Evolutionary conservation across 2,888 invertebrate species (phyloP).

Genomic region (Heterodera filipjevi): DNA sequence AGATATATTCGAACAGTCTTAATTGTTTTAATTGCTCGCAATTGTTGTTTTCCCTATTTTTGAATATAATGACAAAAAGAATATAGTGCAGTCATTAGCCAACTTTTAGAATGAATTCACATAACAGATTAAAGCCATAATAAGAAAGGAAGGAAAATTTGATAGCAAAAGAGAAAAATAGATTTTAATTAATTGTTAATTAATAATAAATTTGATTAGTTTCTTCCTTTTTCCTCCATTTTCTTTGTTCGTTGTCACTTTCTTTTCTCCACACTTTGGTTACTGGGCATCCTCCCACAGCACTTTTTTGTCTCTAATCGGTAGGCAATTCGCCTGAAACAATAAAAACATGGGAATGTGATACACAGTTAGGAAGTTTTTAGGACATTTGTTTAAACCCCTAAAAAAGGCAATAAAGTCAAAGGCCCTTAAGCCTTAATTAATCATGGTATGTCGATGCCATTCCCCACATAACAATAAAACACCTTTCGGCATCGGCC

Average conservation of each 20-base stretch:
- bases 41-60: neutral
- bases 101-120: too few relatives aligned
- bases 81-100: too few relatives aligned
- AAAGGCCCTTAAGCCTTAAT: neutral
- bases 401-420: neutral
- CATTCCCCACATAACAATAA: too few relatives aligned
- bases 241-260: neutral
- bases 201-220: too few relatives aligned
- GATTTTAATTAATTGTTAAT: too few relatives aligned
- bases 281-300: neutral
- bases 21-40: neutral
- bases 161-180: too few relatives aligned
- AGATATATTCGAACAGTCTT: neutral
- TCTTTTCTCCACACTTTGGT: neutral
- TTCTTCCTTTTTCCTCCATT: neutral
- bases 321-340: neutral
- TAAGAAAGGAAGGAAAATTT: too few relatives aligned
- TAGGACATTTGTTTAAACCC: neutral
- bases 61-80: too few relatives aligned
- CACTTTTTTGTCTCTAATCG: slow-evolving; percentile 1
- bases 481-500: neutral
- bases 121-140: too few relatives aligned
- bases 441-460: neutral
- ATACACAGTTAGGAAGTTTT: neutral
- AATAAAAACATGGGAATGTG: neutral